phyloP scores from a whole-genome alignment of 2,888 invertebrate genomes.

The Heliconius cydno region DNA sequence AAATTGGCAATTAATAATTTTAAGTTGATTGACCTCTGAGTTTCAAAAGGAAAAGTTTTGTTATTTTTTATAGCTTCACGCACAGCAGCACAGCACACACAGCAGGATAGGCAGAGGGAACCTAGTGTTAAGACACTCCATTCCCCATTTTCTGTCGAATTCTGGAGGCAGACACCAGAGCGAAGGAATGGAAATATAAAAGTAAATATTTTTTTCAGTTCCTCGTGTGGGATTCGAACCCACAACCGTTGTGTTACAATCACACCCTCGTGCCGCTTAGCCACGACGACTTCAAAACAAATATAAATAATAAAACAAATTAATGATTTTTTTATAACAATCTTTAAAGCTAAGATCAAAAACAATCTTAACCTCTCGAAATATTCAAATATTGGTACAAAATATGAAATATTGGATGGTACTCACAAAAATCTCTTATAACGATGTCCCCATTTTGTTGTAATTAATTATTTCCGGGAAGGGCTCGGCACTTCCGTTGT shows the following conservation, averaged over 20 bases:
- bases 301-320: background rate
- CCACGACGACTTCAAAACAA: too few relatives aligned
- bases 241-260: too few relatives aligned
- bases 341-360: constrained; percentile 1
- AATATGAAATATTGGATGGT: constrained; percentile 18
- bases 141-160: too few relatives aligned
- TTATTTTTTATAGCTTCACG: background rate
- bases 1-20: background rate
- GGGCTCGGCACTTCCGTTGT: constrained; percentile 34
- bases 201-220: too few relatives aligned
- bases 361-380: background rate
- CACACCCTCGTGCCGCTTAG: too few relatives aligned
- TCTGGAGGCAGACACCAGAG: background rate
- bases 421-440: constrained; percentile 9
- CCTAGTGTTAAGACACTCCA: background rate
- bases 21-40: background rate
- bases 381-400: background rate
- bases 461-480: constrained; percentile 40
- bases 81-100: too few relatives aligned
- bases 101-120: background rate
- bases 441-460: constrained; percentile 35
- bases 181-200: background rate
- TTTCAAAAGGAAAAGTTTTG: background rate
- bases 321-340: background rate
- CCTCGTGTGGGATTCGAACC: too few relatives aligned